Evolutionary conservation across 2,113 vertebrate species (phyloP).

Genomic region (Lichenostomus cassidix): DNA sequence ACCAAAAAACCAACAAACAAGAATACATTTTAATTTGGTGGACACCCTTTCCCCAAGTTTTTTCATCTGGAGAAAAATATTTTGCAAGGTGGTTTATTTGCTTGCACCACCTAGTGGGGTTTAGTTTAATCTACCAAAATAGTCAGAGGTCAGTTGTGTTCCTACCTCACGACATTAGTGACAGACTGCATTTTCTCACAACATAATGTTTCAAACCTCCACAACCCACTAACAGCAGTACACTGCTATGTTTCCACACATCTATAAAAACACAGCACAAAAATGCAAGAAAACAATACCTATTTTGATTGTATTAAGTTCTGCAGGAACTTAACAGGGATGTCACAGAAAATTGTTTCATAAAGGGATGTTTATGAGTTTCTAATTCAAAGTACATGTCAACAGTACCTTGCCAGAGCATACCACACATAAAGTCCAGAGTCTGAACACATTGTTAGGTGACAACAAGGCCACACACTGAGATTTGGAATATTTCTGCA

Average conservation of each 20-base stretch:
- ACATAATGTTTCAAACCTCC: not conserved
- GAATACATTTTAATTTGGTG: not conserved
- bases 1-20: not conserved
- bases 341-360: not conserved
- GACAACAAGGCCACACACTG: not conserved
- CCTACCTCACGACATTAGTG: not conserved
- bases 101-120: conserved; percentile 59
- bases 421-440: not conserved
- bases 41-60: not conserved
- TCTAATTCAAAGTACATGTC: not conserved
- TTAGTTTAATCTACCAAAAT: not conserved
- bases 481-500: not conserved
- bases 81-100: conserved; percentile 38
- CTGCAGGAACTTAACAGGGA: not conserved
- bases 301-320: not conserved
- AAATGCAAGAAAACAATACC: not conserved
- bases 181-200: not conserved
- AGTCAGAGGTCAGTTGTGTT: not conserved
- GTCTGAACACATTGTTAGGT: not conserved
- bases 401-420: not conserved
- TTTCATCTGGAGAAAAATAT: not conserved
- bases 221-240: not conserved
- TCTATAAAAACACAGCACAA: not conserved
- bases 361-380: not conserved
- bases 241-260: not conserved